A percentile compares a stretch with the other conserved stretches of the same genome.
phyloP scores from a whole-genome alignment of 2,113 vertebrate species.

The Apteryx owenii region DNA sequence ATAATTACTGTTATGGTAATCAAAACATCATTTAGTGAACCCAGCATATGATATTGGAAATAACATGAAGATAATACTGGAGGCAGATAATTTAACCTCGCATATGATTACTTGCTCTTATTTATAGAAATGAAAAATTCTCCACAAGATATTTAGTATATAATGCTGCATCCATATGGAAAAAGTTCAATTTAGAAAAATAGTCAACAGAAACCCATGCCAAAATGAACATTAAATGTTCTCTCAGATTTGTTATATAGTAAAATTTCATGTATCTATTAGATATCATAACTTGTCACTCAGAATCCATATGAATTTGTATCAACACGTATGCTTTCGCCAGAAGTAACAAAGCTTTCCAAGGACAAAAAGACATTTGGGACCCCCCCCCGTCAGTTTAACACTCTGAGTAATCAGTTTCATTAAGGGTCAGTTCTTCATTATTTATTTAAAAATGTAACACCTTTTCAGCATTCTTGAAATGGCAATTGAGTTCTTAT shows the following conservation, averaged over 20 bases:
- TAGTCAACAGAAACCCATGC: background rate
- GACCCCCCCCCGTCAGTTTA: background rate
- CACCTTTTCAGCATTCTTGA: background rate
- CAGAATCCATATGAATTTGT: background rate
- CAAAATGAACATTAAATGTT: background rate
- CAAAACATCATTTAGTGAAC: background rate
- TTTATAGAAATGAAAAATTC: background rate
- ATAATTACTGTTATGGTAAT: background rate
- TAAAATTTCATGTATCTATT: background rate
- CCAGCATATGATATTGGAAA: background rate
- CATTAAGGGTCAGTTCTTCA: background rate
- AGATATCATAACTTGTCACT: background rate
- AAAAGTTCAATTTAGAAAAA: background rate
- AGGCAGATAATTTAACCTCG: background rate
- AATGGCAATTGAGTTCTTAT: background rate
- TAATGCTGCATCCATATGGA: background rate
- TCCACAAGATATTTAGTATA: background rate
- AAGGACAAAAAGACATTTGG: background rate
- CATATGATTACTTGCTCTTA: background rate
- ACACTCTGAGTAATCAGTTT: background rate
- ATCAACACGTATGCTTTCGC: accelerated
- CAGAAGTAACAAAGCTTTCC: background rate
- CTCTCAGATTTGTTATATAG: background rate
- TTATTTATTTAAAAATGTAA: background rate
- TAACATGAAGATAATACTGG: background rate